Base-by-base conservation (phyloP, 1,140 invertebrate genomes). In the Luehdorfia chinensis region DNA sequence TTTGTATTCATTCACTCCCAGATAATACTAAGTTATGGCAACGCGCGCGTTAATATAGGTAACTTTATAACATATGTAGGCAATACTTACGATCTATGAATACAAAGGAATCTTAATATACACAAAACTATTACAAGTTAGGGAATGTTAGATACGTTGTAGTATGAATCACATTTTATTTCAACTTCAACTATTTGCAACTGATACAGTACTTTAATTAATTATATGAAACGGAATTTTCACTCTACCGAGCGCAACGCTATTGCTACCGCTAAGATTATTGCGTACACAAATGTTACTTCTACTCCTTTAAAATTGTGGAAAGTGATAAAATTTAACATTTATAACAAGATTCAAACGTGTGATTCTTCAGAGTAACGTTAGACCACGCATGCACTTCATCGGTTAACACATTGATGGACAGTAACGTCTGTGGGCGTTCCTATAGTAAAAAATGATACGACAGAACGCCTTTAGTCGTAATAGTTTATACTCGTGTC, bases 11-110 rank as follows among this genome's bases (percentile, higher is more conserved):
- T 23, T 25, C n/a, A 43, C 27, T 43, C 44, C 50, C 31, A 48
- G 50, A 49, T 76, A 77, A 75, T 76, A 80, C 70, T 76, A 67
- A 66, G 56, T 68, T 84, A 84, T 84, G 79, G 79, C 79, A 84
- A 79, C 79, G 60, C 63, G 62, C 67, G 55, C 55, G 53, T 63
- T 69, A 59, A 72, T 66, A 49, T 68, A 68, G 79, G 79, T 84
- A 84, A 84, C 79, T 84, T 65, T 72, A 67, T 60, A 64, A 64
- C 47, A 32, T 57, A 50, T 32, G 52, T 54, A 54, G 50, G 62
- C 64, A 68, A 65, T 52, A 65, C 59, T 76, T 68, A 62, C 55
- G 47, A 62, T 33, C 63, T 75, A 76, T 60, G 55, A 56, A 63
- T 68, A 62, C 30, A 56, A 68, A 55, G 62, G 55, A 55, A 66